A percentile compares a stretch with the other conserved stretches of the same genome.
Evolutionary conservation across 2,888 invertebrate genomes (phyloP).

Genomic region (Coelopa pilipes): DNA sequence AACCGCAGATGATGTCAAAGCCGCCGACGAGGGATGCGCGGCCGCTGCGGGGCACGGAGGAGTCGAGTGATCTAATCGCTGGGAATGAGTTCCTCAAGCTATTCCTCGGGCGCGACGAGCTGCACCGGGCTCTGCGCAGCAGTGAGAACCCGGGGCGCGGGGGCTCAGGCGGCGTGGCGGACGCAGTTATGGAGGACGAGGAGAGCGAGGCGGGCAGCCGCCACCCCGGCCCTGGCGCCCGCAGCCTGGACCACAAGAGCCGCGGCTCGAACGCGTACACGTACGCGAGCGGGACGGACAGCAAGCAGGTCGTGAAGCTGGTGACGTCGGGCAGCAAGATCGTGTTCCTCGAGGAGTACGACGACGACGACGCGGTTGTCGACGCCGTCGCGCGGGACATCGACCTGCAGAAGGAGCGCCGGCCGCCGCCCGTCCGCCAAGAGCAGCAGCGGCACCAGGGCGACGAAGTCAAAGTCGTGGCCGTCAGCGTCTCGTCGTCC

Average conservation of each 20-base stretch:
- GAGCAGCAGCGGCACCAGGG: constrained; percentile 18
- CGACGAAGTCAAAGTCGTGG: constrained; percentile 67
- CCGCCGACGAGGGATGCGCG: constrained; percentile 47
- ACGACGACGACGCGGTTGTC: constrained; percentile 48
- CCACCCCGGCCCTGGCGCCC: constrained; percentile 39
- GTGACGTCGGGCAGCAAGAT: constrained; percentile 64
- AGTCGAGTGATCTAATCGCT: constrained; percentile 60
- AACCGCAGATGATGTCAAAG: constrained; percentile 26
- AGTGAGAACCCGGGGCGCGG: constrained; percentile 7
- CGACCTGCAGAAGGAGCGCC: constrained; percentile 44
- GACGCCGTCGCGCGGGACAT: constrained; percentile 47
- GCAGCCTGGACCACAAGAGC: constrained; percentile 49
- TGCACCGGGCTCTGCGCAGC: constrained; percentile 43
- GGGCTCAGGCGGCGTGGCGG: constrained; percentile 5
- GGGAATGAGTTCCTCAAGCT: constrained; percentile 65
- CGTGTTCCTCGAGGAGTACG: constrained; percentile 57
- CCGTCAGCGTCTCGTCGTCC: constrained; percentile 69
- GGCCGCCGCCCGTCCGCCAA: background rate
- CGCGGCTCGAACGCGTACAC: constrained; percentile 49
- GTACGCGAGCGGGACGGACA: constrained; percentile 42
- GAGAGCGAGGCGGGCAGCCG: background rate
- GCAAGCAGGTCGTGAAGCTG: constrained; percentile 59
- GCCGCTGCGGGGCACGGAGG: constrained; percentile 40
- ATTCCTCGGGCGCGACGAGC: constrained; percentile 58
- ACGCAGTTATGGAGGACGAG: background rate